A percentile compares a stretch with the other conserved stretches of the same genome.
Conservation (phyloP, 2,797 vertebrate species). For the Gephyroberyx darwinii region DNA sequence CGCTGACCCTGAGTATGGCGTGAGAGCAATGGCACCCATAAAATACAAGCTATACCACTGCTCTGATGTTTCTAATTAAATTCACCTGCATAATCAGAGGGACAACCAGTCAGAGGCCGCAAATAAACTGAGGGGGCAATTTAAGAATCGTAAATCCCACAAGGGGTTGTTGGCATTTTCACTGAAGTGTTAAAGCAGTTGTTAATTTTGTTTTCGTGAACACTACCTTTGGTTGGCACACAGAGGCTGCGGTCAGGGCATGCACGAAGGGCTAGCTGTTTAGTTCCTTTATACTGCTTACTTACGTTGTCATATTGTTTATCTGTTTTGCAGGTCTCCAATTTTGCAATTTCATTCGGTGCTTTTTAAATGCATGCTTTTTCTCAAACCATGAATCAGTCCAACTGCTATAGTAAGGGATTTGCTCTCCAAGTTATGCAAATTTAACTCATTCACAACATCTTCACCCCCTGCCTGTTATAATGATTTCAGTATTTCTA, state of each 20-base stretch:
- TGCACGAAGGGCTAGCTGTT: conserved; percentile 67
- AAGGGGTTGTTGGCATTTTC: conserved; percentile 71
- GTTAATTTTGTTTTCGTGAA: conserved; percentile 73
- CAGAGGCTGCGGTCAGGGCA: conserved; percentile 61
- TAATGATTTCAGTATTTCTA: not conserved
- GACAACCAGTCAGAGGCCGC: conserved; percentile 64
- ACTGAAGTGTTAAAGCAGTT: conserved; percentile 77
- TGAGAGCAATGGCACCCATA: conserved; percentile 67
- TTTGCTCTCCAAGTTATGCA: not conserved
- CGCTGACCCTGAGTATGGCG: conserved; percentile 61
- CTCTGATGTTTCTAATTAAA: conserved; percentile 74
- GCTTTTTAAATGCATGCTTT: conserved; percentile 33
- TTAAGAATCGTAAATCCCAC: conserved; percentile 73
- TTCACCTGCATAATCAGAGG: conserved; percentile 80
- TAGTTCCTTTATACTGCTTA: conserved; percentile 60
- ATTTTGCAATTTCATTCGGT: conserved; percentile 37
- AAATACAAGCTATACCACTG: conserved; percentile 56
- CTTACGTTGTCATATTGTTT: conserved; percentile 59
- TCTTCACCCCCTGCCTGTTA: not conserved
- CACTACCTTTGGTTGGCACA: conserved; percentile 73
- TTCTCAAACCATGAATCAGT: conserved; percentile 49
- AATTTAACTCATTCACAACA: not conserved
- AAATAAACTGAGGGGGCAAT: conserved; percentile 76
- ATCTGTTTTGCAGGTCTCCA: conserved; percentile 41
- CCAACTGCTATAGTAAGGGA: conserved; percentile 3